Percentiles rank a stretch among this genome's conserved stretches.
These are phyloP conservation scores for Peromyscus californicus DNA, from an alignment of 2,113 vertebrate genomes.

Conservation along the genomic window DNA sequence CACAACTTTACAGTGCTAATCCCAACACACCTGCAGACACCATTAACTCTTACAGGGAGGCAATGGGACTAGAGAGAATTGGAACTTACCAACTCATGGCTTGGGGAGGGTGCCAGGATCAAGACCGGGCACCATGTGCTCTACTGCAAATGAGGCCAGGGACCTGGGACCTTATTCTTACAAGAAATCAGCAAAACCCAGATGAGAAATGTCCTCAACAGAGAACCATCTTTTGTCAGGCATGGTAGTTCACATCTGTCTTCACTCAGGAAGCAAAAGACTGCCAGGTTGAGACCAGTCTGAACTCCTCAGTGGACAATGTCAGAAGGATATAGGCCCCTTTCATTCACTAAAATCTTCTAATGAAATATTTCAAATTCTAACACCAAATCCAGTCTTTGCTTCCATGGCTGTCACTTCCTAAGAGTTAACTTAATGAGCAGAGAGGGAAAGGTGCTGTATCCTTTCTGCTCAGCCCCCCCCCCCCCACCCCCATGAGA, in stretches of 20 bases:
- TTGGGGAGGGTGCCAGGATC: background rate
- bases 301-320: background rate
- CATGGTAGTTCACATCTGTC: background rate
- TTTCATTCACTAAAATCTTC: background rate
- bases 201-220: background rate
- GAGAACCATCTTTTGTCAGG: background rate
- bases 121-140: background rate
- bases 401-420: conserved; percentile 53
- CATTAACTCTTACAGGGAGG: conserved; percentile 71
- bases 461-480: background rate
- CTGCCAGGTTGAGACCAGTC: background rate
- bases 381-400: conserved; percentile 5
- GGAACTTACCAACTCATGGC: background rate
- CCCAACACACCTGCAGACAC: conserved; percentile 83
- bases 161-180: background rate
- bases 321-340: background rate
- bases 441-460: background rate
- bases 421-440: conserved; percentile 25
- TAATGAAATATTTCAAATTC: background rate
- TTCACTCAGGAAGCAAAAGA: background rate
- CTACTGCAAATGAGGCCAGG: background rate
- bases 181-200: conserved; percentile 10
- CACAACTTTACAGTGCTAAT: conserved; percentile 82
- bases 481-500: background rate
- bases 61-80: background rate